These are phyloP conservation scores for Hyperoplus lanceolatus DNA, from an alignment of 2,797 vertebrate species.

Conservation along the genomic window DNA sequence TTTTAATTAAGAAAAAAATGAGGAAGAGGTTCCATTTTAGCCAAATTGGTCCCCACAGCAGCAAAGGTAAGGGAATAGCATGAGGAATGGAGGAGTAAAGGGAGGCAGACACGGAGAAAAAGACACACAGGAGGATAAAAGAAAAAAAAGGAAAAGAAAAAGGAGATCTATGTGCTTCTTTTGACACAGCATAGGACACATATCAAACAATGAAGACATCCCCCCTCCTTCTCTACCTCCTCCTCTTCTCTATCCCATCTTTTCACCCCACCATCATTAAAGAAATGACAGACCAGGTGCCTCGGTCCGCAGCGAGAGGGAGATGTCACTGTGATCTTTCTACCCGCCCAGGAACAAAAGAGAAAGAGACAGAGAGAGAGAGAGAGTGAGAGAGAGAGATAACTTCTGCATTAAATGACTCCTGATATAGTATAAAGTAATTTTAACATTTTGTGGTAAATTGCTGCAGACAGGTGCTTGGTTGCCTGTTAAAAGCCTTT, in stretches of 20 bases:
- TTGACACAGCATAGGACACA: conserved; percentile 72
- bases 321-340: conserved; percentile 80
- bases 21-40: conserved; percentile 89
- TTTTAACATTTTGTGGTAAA: conserved; percentile 79
- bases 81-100: conserved; percentile 76
- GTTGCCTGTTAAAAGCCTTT: conserved; percentile 90
- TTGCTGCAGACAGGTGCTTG: conserved; percentile 79
- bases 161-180: conserved; percentile 68
- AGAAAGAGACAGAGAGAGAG: conserved; percentile 64
- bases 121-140: conserved; percentile 72
- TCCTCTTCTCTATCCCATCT: conserved; percentile 34
- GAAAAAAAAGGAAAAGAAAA: conserved; percentile 27
- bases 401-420: conserved; percentile 76
- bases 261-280: conserved; percentile 67
- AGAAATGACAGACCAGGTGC: conserved; percentile 78
- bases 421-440: conserved; percentile 75
- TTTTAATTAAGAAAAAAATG: conserved; percentile 91
- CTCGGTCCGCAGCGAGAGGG: conserved; percentile 56
- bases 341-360: conserved; percentile 65
- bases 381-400: conserved; percentile 68
- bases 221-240: background rate
- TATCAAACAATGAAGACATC: conserved; percentile 76
- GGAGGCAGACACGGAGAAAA: conserved; percentile 71
- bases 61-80: conserved; percentile 81
- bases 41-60: conserved; percentile 88